Evolutionary conservation across 2,797 vertebrate genomes (phyloP), one percentile per base, ranked within the genome.

Genomic region (Orientallactaga sibirica): DNA sequence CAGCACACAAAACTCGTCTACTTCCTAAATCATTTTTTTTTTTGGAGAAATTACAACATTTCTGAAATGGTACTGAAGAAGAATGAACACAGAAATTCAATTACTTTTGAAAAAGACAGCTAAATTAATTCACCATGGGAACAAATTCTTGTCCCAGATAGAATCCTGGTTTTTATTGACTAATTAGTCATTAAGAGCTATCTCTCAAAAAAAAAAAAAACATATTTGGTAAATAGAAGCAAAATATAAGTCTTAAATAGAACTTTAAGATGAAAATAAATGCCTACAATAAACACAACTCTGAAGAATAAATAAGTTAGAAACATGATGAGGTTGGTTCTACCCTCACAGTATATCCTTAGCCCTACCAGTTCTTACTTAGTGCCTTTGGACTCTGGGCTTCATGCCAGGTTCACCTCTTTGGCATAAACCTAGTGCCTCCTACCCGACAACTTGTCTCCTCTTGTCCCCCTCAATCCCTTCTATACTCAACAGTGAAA

Each of bases 21-120:
- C 77, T 67, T 73, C 81, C 62, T 41, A 90, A 91, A 81, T 7
- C 95, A 37, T 95, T 90, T 83, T 96, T 90, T 93, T 37, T 37
- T 37, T 37, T 37, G 78, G n/a, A 92, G 25, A 94, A 97, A 97
- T 86, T 74, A 67, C 64, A 91, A 90, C 85, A 82, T 93, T 97
- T 97, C 84, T 96, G 82, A 84, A 90, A 93, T 8, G 95, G 37
- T 22, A 96, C 27, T 55, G 48, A 96, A 83, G 41, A 96, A 96
- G 41, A 96, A 96, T 33, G 22, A 68, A 96, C 37, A 10, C 1
- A 83, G 94, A 97, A 77, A 86, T 86, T 37, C 33, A 97, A 88
- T 89, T 91, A 80, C 79, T 67, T 95, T 95, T 93, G 70, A 68
- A 96, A 94, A 96, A 66, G 86, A 93, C 0, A 81, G 67, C 96